These are phyloP conservation scores for Ashinkailepas kermadecensis DNA, from an alignment of 2,888 invertebrate genomes.

Conservation along the genomic window DNA sequence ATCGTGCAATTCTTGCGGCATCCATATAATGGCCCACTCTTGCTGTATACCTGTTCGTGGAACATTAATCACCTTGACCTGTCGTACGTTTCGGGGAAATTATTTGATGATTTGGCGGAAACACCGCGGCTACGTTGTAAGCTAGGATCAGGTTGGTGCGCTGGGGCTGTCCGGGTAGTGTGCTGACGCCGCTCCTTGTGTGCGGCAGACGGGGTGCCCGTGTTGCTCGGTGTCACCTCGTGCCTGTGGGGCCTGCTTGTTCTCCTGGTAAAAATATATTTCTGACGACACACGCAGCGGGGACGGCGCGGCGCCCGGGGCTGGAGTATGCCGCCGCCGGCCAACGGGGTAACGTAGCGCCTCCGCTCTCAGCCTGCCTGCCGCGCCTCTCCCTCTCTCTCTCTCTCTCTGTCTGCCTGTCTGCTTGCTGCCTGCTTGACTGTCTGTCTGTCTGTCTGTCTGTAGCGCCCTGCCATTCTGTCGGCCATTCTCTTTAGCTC, in stretches of 20 bases:
- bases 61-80: too few species aligned
- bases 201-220: constrained; percentile 53
- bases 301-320: neutral
- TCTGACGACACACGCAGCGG: constrained; percentile 44
- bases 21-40: too few species aligned
- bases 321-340: neutral
- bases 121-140: too few species aligned
- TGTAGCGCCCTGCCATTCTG: constrained; percentile 20
- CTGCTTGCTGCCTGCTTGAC: neutral
- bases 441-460: constrained; percentile 11
- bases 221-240: constrained; percentile 81
- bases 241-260: constrained; percentile 77
- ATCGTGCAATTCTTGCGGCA: too few species aligned
- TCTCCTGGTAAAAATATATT: constrained; percentile 63
- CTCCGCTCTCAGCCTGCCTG: constrained; percentile 17
- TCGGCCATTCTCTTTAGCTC: constrained; percentile 28
- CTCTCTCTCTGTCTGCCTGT: neutral
- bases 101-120: too few species aligned
- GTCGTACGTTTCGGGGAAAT: too few species aligned
- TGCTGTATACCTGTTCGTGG: too few species aligned
- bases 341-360: neutral
- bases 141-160: too few species aligned
- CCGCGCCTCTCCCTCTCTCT: constrained; percentile 23
- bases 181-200: neutral
- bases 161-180: neutral